phyloP scores from a whole-genome alignment of 2,888 invertebrate species.

The Andrena fulva region DNA sequence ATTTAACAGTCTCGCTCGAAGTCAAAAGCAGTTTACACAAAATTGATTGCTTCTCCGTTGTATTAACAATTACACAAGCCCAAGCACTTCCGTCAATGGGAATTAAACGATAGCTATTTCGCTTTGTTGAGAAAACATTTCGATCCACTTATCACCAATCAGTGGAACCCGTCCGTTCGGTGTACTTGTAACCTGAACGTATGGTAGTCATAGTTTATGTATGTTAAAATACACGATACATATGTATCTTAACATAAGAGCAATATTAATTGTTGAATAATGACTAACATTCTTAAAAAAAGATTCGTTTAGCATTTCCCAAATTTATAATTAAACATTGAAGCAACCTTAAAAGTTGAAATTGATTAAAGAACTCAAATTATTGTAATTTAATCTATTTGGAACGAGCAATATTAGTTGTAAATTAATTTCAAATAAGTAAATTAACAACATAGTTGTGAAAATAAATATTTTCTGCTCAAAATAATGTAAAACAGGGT shows the following conservation, averaged over 20 bases:
- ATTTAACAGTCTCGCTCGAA: slow-evolving; percentile 35
- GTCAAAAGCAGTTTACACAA: slow-evolving; percentile 10
- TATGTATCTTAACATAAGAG: no score
- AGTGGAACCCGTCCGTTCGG: neutral
- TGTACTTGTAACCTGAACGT: neutral
- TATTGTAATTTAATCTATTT: no score
- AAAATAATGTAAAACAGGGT: no score
- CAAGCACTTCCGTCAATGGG: neutral
- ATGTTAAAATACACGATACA: neutral
- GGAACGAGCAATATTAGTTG: neutral
- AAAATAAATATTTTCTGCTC: neutral
- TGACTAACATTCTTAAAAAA: no score
- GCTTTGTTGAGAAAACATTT: slow-evolving; percentile 10
- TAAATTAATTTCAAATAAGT: no score
- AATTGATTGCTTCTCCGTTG: slow-evolving; percentile 21
- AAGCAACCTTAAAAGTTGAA: no score
- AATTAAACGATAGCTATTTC: neutral
- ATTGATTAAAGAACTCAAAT: no score
- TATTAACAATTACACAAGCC: slow-evolving; percentile 5
- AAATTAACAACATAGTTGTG: neutral
- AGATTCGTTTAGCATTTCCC: no score
- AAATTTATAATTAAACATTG: no score
- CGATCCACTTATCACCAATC: neutral
- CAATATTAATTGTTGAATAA: no score
- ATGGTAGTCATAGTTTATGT: neutral